Evolutionary conservation across 2,113 vertebrate genomes (phyloP).

Genomic region (Macroglossus sobrinus): DNA sequence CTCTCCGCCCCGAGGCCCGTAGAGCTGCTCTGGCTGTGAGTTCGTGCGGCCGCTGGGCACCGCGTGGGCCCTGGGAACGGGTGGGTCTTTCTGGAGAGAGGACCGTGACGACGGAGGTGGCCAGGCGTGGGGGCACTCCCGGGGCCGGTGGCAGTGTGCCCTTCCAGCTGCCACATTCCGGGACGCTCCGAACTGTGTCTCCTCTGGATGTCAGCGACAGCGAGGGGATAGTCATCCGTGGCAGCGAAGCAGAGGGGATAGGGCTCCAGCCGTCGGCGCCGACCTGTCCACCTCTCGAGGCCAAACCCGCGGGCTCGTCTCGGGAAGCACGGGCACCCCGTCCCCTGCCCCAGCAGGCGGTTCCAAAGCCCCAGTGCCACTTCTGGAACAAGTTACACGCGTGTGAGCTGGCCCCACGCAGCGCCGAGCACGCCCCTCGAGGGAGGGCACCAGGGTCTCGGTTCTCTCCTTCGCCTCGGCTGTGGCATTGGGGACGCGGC

Average conservation of each 20-base stretch:
- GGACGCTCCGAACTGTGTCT: rapidly evolving
- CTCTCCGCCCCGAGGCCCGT: neutral
- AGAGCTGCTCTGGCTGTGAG: neutral
- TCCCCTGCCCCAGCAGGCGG: rapidly evolving
- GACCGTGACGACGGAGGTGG: neutral
- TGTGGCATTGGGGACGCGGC: rapidly evolving
- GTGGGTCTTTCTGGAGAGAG: neutral
- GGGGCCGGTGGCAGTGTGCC: rapidly evolving
- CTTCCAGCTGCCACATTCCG: neutral
- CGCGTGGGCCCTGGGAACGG: rapidly evolving
- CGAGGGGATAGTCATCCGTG: neutral
- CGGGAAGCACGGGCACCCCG: rapidly evolving
- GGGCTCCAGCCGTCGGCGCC: too few species aligned
- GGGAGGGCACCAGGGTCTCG: rapidly evolving
- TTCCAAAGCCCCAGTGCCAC: neutral
- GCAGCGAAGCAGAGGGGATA: rapidly evolving
- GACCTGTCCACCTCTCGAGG: neutral
- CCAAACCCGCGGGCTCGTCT: too few species aligned
- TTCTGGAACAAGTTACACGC: rapidly evolving
- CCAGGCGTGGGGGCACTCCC: neutral
- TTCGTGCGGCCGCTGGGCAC: neutral
- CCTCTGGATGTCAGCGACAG: too few species aligned
- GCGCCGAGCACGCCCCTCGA: rapidly evolving
- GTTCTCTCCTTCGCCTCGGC: rapidly evolving
- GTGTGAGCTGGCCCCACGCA: rapidly evolving